phyloP scores from a whole-genome alignment of 2,888 invertebrate genomes.

The Margaritifera margaritifera region DNA sequence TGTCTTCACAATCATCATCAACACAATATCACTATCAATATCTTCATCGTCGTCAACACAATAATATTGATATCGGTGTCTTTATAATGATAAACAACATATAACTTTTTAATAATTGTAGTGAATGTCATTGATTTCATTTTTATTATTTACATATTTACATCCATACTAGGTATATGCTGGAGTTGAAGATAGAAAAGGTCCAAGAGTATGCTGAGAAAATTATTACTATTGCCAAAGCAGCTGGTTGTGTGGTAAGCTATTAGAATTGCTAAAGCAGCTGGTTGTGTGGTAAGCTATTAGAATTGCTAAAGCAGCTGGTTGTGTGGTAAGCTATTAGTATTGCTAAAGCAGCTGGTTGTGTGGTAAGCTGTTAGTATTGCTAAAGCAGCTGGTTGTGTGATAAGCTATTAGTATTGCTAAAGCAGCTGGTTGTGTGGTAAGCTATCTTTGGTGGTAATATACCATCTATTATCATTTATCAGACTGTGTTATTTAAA shows the following conservation, averaged over 20 bases:
- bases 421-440: neutral
- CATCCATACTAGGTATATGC: slow-evolving; percentile 60
- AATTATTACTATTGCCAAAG: slow-evolving; percentile 52
- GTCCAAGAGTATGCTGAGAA: slow-evolving; percentile 60
- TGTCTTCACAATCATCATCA: too few species aligned
- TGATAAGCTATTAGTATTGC: neutral
- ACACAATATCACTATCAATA: too few species aligned
- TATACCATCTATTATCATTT: too few species aligned
- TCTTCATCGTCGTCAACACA: too few species aligned
- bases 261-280: neutral
- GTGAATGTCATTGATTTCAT: neutral
- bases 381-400: neutral
- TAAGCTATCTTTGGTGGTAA: too few species aligned
- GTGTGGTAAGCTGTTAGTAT: neutral
- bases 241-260: slow-evolving; percentile 58
- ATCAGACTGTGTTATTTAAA: too few species aligned
- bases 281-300: neutral
- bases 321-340: neutral
- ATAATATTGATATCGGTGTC: too few species aligned
- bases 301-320: neutral
- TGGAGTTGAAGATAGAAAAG: slow-evolving; percentile 64
- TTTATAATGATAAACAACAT: too few species aligned
- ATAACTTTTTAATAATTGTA: neutral
- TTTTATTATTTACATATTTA: slow-evolving; percentile 1
- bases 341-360: neutral